Evolutionary conservation across 2,888 invertebrate species (phyloP), one percentile per base, ranked within the genome.

Genomic region (Apodemia zela): DNA sequence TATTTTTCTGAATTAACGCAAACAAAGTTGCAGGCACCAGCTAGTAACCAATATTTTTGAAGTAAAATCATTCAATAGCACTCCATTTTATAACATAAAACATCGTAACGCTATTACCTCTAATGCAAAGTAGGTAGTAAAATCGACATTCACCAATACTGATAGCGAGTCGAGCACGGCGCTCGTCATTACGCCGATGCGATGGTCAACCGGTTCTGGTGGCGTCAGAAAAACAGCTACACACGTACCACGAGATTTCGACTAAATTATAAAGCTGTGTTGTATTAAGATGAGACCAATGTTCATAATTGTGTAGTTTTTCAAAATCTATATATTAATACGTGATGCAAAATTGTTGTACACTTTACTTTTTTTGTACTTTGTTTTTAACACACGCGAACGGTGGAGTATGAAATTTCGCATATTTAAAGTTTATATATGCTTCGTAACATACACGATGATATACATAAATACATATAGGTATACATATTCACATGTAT

Each of bases 121-220:
- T 76, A 82, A 84, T 80, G 82, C 82, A 81, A 84, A 85, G 82
- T 81, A 85, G 82, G 79, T 78, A 82, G 75, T 76, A 73, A 33
- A 80, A 78, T 82, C 79, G 81, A 82, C 81, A 82, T 86, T 87
- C 83, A 82, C 80, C 75, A 79, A 79, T 73, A 78, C 71, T 73
- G 78, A 80, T 77, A 76, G 76, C 74, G 80, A 66, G 71, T 59
- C 63, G 64, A 45, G n/a, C 45, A 45, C 45, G 65, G 65, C 66
- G 77, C 76, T 77, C 81, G 85, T 87, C 87, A 86, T 83, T 84
- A 84, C 82, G 25, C 4, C n/a, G n/a, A n/a, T n/a, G n/a, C 54
- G 87, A 84, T 80, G 87, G 88, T 79, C 87, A 84, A 89, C 90
- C 90, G 90, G 90, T 89, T 87, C 78, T 83, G 89, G 89, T 87